Base-by-base conservation (phyloP, 2,888 invertebrate genomes). In the Microplitis deprimator region DNA sequence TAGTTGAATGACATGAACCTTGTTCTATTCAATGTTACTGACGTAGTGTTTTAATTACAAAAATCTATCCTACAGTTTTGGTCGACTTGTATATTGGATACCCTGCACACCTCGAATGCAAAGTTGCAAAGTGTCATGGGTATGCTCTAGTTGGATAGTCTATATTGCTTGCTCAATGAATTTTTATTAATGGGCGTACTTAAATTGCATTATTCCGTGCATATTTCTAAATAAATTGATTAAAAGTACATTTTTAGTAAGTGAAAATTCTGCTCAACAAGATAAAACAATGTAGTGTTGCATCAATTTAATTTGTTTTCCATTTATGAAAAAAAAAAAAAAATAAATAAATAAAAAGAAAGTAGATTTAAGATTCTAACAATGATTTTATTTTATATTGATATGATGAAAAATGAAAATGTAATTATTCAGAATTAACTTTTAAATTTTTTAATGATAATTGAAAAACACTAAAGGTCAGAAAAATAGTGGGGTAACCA, bases 21-120 rank as follows among this genome's bases (percentile, higher is more conserved):
- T 29, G 79, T 79, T 77, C 79, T 69, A 76, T 73, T 70, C 68
- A 68, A 75, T 74, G 76, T 74, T 68, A 68, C 68, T 69, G 67
- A 74, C 67, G 74, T 81, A 78, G 79, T 77, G 79, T 81, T 81
- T 79, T 81, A 79, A 81, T 81, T 81, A 79, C 77, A 59, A 77
- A 39, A 68, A 76, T 68, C 70, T 73, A 73, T 65, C 68, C 73
- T 67, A 10, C 20, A 29, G 29, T 10, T 29, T 20, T 16, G 20
- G 17, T 72, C n/a, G 10, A 17, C 8, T 38, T 16, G 13, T 17
- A 39, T 50, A 65, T 73, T 65, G 65, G 29, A 64, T 73, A 64
- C 29, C 29, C 29, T 29, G 29, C 40, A n/a, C 41, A 16, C 40
- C 17, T 64, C 4, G 17, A 20, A 59, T 41, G 41, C 50, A 50